phyloP scores from a whole-genome alignment of 2,797 vertebrate species.

The Sebastes cheni region DNA sequence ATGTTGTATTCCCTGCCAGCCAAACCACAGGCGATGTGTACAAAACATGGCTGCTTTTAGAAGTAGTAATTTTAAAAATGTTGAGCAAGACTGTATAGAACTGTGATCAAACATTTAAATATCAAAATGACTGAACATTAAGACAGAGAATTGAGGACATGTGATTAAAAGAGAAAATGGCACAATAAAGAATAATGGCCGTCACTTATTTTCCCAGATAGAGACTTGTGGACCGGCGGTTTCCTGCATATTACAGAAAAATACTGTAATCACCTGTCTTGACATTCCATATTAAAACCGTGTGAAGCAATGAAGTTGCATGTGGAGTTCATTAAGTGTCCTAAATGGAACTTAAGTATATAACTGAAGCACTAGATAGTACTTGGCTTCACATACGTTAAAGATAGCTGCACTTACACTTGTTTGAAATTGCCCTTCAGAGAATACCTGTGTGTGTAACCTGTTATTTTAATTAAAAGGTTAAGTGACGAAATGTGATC shows the following conservation, averaged over 20 bases:
- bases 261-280: neutral
- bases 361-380: slow-evolving; percentile 17
- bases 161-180: slow-evolving; percentile 47
- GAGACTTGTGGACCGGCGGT: neutral
- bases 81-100: slow-evolving; percentile 6
- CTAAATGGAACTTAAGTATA: slow-evolving; percentile 19
- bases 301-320: neutral
- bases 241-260: neutral
- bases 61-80: slow-evolving; percentile 20
- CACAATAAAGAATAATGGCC: slow-evolving; percentile 46
- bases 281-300: slow-evolving; percentile 16
- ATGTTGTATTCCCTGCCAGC: slow-evolving; percentile 41
- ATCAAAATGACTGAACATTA: slow-evolving; percentile 39
- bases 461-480: slow-evolving; percentile 30
- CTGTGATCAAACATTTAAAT: slow-evolving; percentile 27
- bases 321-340: neutral
- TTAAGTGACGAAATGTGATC: slow-evolving; percentile 23
- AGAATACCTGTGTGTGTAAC: slow-evolving; percentile 22
- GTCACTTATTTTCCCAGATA: neutral
- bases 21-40: slow-evolving; percentile 37
- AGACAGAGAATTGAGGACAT: slow-evolving; percentile 16
- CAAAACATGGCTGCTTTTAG: slow-evolving; percentile 49
- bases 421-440: slow-evolving; percentile 20
- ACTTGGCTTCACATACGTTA: slow-evolving; percentile 31
- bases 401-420: slow-evolving; percentile 40